Conservation (phyloP, 2,888 invertebrate species). For the Bhutanitis thaidina region DNA sequence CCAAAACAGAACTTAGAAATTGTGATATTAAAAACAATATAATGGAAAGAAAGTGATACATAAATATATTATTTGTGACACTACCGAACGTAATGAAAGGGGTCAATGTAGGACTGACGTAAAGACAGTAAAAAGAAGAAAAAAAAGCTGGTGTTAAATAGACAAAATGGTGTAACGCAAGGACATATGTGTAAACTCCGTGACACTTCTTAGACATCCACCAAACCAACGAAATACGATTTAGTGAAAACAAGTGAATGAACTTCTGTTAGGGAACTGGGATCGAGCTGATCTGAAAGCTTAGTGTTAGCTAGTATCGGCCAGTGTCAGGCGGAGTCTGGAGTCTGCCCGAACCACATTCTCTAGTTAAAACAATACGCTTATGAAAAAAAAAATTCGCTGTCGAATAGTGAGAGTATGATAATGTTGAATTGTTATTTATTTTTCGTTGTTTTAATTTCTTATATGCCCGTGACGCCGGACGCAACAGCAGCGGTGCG, state of each 20-base stretch:
- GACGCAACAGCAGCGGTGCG: neutral
- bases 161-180: neutral
- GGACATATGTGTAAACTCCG: neutral
- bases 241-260: neutral
- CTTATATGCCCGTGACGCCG: conserved; percentile 10
- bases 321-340: neutral
- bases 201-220: neutral
- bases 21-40: too few species aligned
- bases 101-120: neutral
- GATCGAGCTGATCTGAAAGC: neutral
- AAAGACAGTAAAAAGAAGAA: neutral
- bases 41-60: neutral
- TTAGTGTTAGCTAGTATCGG: neutral
- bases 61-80: neutral
- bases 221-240: neutral
- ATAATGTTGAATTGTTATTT: conserved; percentile 38
- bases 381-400: conserved; percentile 10
- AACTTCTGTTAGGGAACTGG: neutral
- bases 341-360: neutral
- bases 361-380: conserved; percentile 5
- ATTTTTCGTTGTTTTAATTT: conserved; percentile 34
- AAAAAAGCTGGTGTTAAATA: neutral
- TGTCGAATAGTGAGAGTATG: conserved; percentile 22
- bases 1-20: too few species aligned
- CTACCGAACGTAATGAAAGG: neutral